Evolutionary conservation across 92 coral and sea anemone species (phyloP).

Genomic region (Phenganax stokvisi): DNA sequence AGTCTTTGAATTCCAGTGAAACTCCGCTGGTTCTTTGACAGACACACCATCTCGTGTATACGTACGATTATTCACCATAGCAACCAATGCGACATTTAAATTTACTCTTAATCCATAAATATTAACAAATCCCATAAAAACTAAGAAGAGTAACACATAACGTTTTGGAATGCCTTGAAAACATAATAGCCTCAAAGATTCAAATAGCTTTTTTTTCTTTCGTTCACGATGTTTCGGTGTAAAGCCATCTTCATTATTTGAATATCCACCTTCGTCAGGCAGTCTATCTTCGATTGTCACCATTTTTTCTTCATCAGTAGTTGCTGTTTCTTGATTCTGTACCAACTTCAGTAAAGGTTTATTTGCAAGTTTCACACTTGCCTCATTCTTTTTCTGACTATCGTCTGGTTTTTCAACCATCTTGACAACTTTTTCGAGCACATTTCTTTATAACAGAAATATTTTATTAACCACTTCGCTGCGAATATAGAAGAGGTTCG

Average conservation of each 20-base stretch:
- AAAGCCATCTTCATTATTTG: neutral
- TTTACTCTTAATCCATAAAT: constrained; percentile 92
- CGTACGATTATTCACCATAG: constrained; percentile 91
- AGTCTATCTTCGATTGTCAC: neutral
- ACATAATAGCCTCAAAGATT: neutral
- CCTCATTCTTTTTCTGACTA: neutral
- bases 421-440: neutral
- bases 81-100: constrained; percentile 87
- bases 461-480: too few species aligned
- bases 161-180: constrained; percentile 67
- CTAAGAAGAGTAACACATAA: constrained; percentile 72
- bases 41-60: constrained; percentile 58
- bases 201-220: constrained; percentile 1
- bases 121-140: constrained; percentile 84
- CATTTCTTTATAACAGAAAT: too few species aligned
- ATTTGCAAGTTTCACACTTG: neutral
- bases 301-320: neutral
- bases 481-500: too few species aligned
- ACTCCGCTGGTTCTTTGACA: constrained; percentile 72
- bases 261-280: neutral
- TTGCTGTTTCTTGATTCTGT: neutral
- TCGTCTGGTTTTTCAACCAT: neutral
- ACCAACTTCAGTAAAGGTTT: neutral
- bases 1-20: constrained; percentile 78
- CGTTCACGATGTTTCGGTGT: neutral